phyloP scores from a whole-genome alignment of 2,888 invertebrate species.

The Elmis aenea region DNA sequence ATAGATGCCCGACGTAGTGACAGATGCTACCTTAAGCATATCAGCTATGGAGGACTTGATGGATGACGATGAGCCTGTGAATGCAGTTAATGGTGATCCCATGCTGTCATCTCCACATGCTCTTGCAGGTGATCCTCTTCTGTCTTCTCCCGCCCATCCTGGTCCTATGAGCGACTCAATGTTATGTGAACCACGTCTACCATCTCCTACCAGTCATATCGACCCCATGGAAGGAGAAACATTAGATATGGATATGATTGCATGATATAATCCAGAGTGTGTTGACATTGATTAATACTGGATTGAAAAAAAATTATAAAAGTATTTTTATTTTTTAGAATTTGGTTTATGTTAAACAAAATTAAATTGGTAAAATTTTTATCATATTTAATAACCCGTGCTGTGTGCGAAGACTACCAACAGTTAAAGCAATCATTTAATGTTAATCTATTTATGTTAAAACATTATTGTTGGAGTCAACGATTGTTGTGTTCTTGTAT shows the following conservation, averaged over 20 bases:
- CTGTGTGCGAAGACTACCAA: too few relatives aligned
- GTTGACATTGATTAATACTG: not conserved
- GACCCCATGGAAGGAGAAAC: conserved; percentile 50
- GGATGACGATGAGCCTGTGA: conserved; percentile 46
- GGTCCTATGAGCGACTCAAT: conserved; percentile 60
- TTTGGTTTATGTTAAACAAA: too few relatives aligned
- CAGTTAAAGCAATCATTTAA: too few relatives aligned
- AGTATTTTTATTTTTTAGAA: too few relatives aligned
- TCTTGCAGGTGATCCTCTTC: conserved; percentile 58
- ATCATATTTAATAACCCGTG: too few relatives aligned
- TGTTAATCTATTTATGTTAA: too few relatives aligned
- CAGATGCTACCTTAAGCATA: conserved; percentile 53
- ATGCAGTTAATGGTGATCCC: conserved; percentile 45
- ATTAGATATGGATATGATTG: conserved; percentile 52
- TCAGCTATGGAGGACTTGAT: conserved; percentile 61
- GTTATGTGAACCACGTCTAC: conserved; percentile 48
- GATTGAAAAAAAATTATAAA: too few relatives aligned
- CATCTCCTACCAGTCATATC: conserved; percentile 45
- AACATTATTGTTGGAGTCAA: too few relatives aligned
- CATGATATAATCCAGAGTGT: conserved; percentile 46
- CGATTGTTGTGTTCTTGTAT: too few relatives aligned
- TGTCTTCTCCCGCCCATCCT: conserved; percentile 53
- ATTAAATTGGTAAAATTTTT: too few relatives aligned
- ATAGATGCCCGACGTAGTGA: conserved; percentile 56
- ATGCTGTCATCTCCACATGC: conserved; percentile 51